Percentiles rank a stretch among this genome's conserved stretches.
These are phyloP conservation scores for Clarias macrocephalus DNA, from an alignment of 2,113 vertebrate species.

Conservation along the genomic window DNA sequence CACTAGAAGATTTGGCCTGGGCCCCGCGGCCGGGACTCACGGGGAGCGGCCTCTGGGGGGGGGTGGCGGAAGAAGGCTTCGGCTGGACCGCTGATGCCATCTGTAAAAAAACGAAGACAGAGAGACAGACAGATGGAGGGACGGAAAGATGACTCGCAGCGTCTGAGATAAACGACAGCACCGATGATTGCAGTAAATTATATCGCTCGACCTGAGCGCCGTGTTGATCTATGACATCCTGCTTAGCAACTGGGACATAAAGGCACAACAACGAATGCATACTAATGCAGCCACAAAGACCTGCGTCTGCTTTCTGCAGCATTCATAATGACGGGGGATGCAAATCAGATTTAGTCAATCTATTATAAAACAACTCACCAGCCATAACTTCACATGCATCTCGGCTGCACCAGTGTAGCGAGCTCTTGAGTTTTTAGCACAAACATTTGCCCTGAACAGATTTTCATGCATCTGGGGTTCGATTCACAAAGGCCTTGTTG, in stretches of 20 bases:
- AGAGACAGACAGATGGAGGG: neutral
- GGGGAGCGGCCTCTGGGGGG: constrained; percentile 80
- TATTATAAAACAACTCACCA: constrained; percentile 7
- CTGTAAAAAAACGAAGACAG: constrained; percentile 35
- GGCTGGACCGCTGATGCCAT: constrained; percentile 60
- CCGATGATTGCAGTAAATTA: neutral
- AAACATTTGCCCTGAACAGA: constrained; percentile 16
- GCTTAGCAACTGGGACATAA: constrained; percentile 6
- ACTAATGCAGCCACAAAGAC: constrained; percentile 26
- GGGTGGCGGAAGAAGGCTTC: constrained; percentile 65
- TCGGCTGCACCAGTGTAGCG: constrained; percentile 1
- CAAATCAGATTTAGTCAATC: neutral
- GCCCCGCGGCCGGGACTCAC: constrained; percentile 73
- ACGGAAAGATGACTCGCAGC: neutral
- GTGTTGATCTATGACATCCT: neutral
- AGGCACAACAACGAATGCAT: neutral
- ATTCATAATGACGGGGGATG: neutral
- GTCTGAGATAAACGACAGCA: constrained; percentile 3
- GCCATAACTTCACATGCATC: constrained; percentile 1
- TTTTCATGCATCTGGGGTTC: constrained; percentile 15
- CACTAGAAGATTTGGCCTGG: constrained; percentile 61
- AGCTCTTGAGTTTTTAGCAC: neutral
- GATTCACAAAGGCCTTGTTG: neutral
- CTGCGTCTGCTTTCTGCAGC: neutral
- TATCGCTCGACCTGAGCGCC: neutral